A percentile compares a stretch with the other conserved stretches of the same genome.
These are phyloP conservation scores for Byasa hedistus DNA, from an alignment of 2,888 invertebrate species.

Conservation along the genomic window DNA sequence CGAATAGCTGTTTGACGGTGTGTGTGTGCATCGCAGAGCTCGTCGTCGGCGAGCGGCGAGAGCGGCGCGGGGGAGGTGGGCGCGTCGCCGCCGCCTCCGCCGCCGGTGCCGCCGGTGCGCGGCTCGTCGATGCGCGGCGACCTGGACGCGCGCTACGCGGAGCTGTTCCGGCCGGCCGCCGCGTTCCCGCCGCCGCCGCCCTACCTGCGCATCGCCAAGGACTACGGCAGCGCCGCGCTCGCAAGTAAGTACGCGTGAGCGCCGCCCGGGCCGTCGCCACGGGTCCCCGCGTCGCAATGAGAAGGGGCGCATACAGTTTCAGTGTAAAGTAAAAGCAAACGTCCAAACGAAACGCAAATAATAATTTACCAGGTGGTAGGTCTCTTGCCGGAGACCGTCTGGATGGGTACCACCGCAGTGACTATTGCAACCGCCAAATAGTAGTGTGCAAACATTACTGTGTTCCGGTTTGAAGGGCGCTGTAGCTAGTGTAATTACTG, in stretches of 20 bases:
- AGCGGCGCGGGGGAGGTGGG: constrained; percentile 43
- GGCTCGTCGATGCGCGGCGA: constrained; percentile 81
- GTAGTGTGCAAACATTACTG: too few species aligned
- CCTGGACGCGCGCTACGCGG: constrained; percentile 84
- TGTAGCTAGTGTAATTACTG: too few species aligned
- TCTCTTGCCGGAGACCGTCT: too few species aligned
- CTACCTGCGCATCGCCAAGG: constrained; percentile 83
- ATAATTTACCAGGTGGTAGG: too few species aligned
- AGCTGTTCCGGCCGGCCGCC: constrained; percentile 81
- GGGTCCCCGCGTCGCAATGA: not conserved
- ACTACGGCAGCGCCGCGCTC: constrained; percentile 82
- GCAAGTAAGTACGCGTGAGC: constrained; percentile 67
- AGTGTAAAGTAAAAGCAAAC: too few species aligned
- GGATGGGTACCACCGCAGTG: too few species aligned
- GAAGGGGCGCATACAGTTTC: too few species aligned
- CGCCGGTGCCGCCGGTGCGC: constrained; percentile 80
- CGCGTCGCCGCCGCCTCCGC: constrained; percentile 42
- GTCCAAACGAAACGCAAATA: too few species aligned
- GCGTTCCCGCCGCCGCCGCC: constrained; percentile 85
- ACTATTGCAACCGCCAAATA: too few species aligned
- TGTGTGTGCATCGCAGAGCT: too few species aligned
- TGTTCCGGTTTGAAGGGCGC: too few species aligned
- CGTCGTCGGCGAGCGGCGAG: constrained; percentile 41
- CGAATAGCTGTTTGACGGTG: too few species aligned
- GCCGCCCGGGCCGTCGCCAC: not conserved